phyloP scores from a whole-genome alignment of 2,113 vertebrate species.

The Nettapus auritus region DNA sequence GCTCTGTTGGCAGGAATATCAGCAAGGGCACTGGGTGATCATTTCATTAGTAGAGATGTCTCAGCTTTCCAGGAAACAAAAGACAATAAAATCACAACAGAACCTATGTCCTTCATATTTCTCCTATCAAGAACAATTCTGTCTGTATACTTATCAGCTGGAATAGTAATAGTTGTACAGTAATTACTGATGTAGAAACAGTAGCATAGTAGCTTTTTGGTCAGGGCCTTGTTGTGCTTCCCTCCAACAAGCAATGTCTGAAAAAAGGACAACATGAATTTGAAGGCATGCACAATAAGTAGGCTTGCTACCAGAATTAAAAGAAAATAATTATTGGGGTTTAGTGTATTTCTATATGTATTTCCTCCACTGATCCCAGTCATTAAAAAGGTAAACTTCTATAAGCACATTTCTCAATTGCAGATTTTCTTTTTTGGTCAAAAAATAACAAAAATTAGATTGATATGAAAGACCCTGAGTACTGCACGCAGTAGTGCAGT shows the following conservation, averaged over 20 bases:
- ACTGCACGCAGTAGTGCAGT: background rate
- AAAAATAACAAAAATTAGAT: background rate
- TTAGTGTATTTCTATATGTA: background rate
- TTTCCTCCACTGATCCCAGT: background rate
- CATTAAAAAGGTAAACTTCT: background rate
- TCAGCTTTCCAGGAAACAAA: slow-evolving; percentile 20
- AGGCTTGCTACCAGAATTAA: background rate
- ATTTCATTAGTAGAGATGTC: background rate
- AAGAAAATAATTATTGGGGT: background rate
- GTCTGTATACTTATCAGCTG: background rate
- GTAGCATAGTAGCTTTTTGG: background rate
- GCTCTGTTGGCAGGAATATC: background rate
- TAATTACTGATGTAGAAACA: background rate
- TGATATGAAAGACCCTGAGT: background rate
- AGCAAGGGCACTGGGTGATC: background rate
- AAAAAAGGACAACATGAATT: background rate
- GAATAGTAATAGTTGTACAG: background rate
- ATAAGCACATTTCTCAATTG: background rate
- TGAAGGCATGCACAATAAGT: background rate
- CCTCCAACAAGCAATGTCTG: background rate
- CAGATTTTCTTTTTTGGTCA: background rate
- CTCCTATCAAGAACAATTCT: background rate
- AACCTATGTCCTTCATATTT: background rate
- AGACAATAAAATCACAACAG: background rate
- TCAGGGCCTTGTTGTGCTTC: background rate